These are phyloP conservation scores for Hyposoter dolosus DNA, from an alignment of 2,888 invertebrate genomes.

Conservation along the genomic window DNA sequence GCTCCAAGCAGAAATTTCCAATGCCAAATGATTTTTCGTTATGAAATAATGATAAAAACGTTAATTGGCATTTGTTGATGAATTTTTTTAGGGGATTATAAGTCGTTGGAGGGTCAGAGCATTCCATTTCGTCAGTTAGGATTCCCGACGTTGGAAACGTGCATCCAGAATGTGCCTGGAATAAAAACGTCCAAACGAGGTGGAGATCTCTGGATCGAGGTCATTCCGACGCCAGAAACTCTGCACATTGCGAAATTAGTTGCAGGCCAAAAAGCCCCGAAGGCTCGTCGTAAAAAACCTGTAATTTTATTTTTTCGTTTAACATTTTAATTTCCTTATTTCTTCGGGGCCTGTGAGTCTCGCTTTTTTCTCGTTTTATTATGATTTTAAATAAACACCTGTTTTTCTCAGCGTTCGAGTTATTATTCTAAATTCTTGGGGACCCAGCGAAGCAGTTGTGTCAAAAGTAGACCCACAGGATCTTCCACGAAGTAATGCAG, in stretches of 20 bases:
- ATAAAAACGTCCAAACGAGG: slow-evolving; percentile 86
- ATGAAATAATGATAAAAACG: not conserved
- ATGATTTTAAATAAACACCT: not conserved
- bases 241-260: slow-evolving; percentile 86
- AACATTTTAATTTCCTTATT: not conserved
- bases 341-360: not conserved
- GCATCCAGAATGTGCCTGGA: slow-evolving; percentile 87
- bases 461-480: not conserved
- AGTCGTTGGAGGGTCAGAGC: slow-evolving; percentile 87
- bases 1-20: no score
- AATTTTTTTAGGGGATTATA: slow-evolving; percentile 87
- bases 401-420: slow-evolving; percentile 15
- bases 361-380: not conserved
- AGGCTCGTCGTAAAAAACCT: slow-evolving; percentile 28
- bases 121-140: slow-evolving; percentile 89
- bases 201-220: slow-evolving; percentile 87
- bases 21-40: no score
- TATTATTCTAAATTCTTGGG: not conserved
- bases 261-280: slow-evolving; percentile 79
- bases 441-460: not conserved
- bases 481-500: not conserved
- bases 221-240: slow-evolving; percentile 87
- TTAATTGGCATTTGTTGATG: not conserved
- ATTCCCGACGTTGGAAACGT: slow-evolving; percentile 87
- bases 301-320: slow-evolving; percentile 23